Evolutionary conservation across 1,140 invertebrate genomes (phyloP).

Genomic region (Lucilia cuprina): DNA sequence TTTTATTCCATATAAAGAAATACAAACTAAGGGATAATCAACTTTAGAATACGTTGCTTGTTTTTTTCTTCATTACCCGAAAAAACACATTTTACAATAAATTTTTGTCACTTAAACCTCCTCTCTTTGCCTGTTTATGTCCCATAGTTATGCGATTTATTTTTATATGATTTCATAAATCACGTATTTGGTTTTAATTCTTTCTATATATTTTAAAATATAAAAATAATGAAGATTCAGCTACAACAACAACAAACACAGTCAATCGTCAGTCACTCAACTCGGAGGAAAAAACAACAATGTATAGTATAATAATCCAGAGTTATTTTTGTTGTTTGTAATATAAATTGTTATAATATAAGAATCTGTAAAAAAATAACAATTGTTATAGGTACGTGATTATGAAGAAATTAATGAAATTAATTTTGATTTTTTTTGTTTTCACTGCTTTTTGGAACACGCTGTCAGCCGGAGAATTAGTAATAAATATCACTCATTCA

Average conservation of each 20-base stretch:
- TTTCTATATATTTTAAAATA: neutral
- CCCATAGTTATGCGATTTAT: neutral
- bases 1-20: neutral
- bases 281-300: neutral
- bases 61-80: too few relatives aligned
- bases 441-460: neutral
- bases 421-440: neutral
- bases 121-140: neutral
- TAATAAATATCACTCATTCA: neutral
- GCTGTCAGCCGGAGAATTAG: neutral
- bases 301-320: neutral
- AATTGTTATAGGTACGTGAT: constrained; percentile 1
- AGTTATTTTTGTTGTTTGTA: neutral
- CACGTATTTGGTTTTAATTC: constrained; percentile 1
- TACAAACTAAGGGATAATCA: neutral
- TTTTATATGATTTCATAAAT: constrained; percentile 1
- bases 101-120: neutral
- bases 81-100: neutral
- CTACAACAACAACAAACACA: neutral
- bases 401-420: constrained; percentile 4
- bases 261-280: neutral
- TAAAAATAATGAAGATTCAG: neutral
- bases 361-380: neutral
- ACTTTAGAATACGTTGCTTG: neutral
- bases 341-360: neutral